Evolutionary conservation across 2,888 invertebrate species (phyloP), one percentile per base, ranked within the genome.

Genomic region (Lasioglossum villosulum): DNA sequence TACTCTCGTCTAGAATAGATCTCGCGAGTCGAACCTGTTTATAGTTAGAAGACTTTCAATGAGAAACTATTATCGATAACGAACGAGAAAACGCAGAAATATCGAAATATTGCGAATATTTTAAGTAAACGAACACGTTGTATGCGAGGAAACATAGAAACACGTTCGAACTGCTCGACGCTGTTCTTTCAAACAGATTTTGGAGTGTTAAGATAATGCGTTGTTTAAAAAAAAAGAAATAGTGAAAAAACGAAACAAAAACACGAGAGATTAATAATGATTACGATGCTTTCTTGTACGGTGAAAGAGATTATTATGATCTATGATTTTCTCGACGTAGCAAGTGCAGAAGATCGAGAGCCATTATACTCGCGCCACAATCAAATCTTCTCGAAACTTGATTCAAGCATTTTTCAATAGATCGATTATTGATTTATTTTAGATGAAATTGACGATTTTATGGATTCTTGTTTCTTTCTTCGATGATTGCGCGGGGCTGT

Each of bases 261-360:
- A 42, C 30, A 27, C 16, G 27, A 80, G 56, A 30, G 68, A 27
- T 74, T 52, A 52, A 23, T 14, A n/a, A 52, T 52, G 52, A 52
- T 52, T 10, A 34, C 27, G 27, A 23, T 48, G 19, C 42, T 74
- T 70, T 80, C n/a, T 48, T 52, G 6, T 8, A n/a, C 76, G 52
- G 16, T 6, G 66, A 73, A 73, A 23, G 66, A 23, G 27, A 45
- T 56, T 56, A 79, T 37, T 68, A 27, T 2, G 75, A n/a, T 27
- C 19, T 45, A 30, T 75, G 37, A 8, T 82, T 78, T 76, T 73
- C 78, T 76, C 73, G 78, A 75, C 84, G 84, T 82, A 71, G 83
- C 82, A 63, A 63, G 59, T 56, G 42, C 72, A 80, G 83, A 68
- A 76, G 73, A 45, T 80, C 45, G 73, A 52, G 56, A 75, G 76